Percentiles rank a stretch among this genome's conserved stretches.
These are phyloP conservation scores for Rutilus rutilus DNA, from an alignment of 2,113 vertebrate genomes.

Conservation along the genomic window DNA sequence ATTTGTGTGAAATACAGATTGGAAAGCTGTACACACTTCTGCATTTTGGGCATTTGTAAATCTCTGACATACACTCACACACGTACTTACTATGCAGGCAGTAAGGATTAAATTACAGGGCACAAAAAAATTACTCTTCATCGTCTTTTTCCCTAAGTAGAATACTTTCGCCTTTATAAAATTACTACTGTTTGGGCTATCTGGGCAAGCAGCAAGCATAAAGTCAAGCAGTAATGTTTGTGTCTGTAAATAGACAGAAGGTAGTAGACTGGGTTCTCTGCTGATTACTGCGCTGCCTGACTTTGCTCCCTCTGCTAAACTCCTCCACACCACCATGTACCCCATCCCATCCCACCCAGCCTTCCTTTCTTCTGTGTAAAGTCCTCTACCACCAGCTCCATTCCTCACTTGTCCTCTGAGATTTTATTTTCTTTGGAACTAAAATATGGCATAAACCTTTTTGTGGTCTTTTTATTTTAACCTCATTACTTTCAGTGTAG, in stretches of 20 bases:
- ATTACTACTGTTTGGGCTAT: no score
- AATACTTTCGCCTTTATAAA: no score
- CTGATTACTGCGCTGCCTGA: constrained; percentile 63
- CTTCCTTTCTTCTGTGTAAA: neutral
- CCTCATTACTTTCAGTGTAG: constrained; percentile 12
- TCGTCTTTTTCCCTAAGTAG: no score
- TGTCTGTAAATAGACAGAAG: neutral
- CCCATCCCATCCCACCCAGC: neutral
- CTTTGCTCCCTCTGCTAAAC: constrained; percentile 59
- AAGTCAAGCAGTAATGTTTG: neutral
- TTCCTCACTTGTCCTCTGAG: neutral
- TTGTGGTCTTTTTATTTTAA: neutral
- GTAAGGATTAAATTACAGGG: no score
- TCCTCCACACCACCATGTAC: neutral
- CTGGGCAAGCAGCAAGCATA: neutral
- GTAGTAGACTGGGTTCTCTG: neutral
- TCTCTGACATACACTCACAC: no score
- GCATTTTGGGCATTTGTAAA: neutral
- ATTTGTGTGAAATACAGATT: neutral
- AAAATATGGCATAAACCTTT: neutral
- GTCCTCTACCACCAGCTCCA: constrained; percentile 27
- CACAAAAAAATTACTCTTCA: no score
- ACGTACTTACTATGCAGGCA: no score
- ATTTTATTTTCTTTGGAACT: neutral
- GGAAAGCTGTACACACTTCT: neutral